Base-by-base conservation (phyloP, 2,113 vertebrate genomes). In the Silurus asotus region DNA sequence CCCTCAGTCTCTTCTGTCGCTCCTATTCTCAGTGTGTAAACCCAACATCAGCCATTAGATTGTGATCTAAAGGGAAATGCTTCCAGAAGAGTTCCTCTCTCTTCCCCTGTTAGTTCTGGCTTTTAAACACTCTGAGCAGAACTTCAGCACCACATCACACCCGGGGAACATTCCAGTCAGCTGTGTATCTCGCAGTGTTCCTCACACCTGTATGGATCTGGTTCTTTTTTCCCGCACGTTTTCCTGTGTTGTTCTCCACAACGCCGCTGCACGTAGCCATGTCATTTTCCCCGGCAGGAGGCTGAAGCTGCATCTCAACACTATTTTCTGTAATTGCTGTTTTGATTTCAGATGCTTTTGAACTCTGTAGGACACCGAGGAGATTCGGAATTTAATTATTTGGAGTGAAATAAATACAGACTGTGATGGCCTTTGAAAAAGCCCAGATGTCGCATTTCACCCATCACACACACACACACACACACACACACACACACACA, bases 311-410 rank as follows among this genome's bases (percentile, higher is more conserved):
- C 0, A n/a, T 51, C 25, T 65, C 80, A 81, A 65, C 80, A 65
- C 45, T 8, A 17, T 53, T 81, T 64, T 81, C 45, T 28, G 8
- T 82, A 67, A 67, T 67, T 65, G 48, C 45, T 10, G 6, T 84
- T 74, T 84, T 28, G 81, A 70, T 70, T 67, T 55, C 4, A 6
- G 25, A 62, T 53, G 51, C 62, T 51, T 83, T 65, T 70, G 64
- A 70, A 56, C 81, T 69, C 81, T 70, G 64, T n/a, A 20, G 64
- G 81, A 83, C 64, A 70, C 49, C 10, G 17, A 56, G 8, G 14
- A 74, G 82, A 56, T 56, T 70, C 8, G 25, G 19, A 49, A 23
- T 49, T 61, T 62, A 74, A 59, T 76, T 25, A 76, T 75, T 76
- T 62, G 17, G 20, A 76, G 56, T 19, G 76, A 70, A 19, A 58